A percentile compares a stretch with the other conserved stretches of the same genome.
Conservation (phyloP, 2,888 invertebrate genomes). For the Lithophane socia region DNA sequence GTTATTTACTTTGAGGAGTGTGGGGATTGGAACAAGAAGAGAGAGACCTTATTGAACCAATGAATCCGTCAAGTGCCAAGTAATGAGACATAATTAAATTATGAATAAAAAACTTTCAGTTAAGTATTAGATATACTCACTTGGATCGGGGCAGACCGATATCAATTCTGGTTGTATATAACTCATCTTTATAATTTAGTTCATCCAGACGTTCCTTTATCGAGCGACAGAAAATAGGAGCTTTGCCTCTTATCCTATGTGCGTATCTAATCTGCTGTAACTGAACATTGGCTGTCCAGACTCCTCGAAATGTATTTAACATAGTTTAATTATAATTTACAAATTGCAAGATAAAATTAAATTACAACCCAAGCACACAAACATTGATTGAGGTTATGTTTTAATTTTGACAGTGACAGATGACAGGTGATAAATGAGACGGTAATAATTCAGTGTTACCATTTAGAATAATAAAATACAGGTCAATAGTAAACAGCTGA, state of each 20-base stretch:
- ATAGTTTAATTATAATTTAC: conserved; percentile 67
- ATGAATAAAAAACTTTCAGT: not conserved
- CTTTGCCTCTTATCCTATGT: conserved; percentile 93
- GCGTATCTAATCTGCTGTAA: conserved; percentile 85
- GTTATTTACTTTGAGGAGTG: not conserved
- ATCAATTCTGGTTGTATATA: conserved; percentile 82
- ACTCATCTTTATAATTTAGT: conserved; percentile 87
- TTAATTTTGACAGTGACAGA: not conserved
- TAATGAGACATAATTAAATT: not conserved
- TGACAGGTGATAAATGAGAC: not conserved
- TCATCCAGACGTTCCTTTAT: conserved; percentile 93
- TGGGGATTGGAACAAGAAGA: not conserved
- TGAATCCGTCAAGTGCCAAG: not conserved
- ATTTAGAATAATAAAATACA: not conserved
- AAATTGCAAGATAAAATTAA: conserved; percentile 9
- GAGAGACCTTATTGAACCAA: not conserved
- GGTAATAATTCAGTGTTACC: conserved; percentile 9
- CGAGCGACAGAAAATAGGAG: conserved; percentile 92
- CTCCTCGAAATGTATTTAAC: conserved; percentile 77
- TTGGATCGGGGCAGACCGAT: conserved; percentile 82
- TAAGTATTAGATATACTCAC: conserved; percentile 71
- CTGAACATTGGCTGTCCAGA: conserved; percentile 74
- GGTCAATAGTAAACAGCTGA: conserved; percentile 19
- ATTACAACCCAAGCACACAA: not conserved
- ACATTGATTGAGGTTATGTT: conserved; percentile 24